Evolutionary conservation across 1,140 invertebrate species (phyloP).

Genomic region (Drosophila hydei): DNA sequence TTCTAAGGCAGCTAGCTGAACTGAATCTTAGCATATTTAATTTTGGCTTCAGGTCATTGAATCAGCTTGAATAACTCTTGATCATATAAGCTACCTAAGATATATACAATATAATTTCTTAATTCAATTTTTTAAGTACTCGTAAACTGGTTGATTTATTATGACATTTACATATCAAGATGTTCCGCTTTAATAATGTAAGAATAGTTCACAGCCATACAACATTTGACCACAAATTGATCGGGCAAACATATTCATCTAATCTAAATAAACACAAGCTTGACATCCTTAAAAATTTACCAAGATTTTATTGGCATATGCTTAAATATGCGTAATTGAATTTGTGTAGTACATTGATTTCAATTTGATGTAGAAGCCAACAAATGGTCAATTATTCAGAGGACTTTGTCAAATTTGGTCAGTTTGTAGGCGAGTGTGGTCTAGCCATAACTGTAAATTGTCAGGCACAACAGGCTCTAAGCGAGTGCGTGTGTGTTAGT

Average conservation of each 20-base stretch:
- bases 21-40: too few species aligned
- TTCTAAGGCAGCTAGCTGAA: too few species aligned
- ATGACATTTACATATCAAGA: too few species aligned
- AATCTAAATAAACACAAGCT: not conserved
- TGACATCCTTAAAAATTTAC: not conserved
- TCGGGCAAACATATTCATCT: not conserved
- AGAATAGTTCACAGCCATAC: too few species aligned
- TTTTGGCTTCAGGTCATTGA: too few species aligned
- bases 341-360: constrained; percentile 1
- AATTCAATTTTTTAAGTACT: too few species aligned
- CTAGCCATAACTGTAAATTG: constrained; percentile 27
- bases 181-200: too few species aligned
- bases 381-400: constrained; percentile 25
- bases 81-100: too few species aligned
- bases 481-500: not conserved
- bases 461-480: not conserved
- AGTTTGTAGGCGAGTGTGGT: constrained; percentile 38
- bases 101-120: too few species aligned
- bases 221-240: not conserved
- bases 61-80: too few species aligned
- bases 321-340: constrained; percentile 3
- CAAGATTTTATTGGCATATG: not conserved
- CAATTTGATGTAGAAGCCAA: constrained; percentile 8
- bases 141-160: too few species aligned
- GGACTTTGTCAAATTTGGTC: constrained; percentile 15